Evolutionary conservation across 2,888 invertebrate genomes (phyloP), one percentile per base, ranked within the genome.

Genomic region (Drosophila barbarae): DNA sequence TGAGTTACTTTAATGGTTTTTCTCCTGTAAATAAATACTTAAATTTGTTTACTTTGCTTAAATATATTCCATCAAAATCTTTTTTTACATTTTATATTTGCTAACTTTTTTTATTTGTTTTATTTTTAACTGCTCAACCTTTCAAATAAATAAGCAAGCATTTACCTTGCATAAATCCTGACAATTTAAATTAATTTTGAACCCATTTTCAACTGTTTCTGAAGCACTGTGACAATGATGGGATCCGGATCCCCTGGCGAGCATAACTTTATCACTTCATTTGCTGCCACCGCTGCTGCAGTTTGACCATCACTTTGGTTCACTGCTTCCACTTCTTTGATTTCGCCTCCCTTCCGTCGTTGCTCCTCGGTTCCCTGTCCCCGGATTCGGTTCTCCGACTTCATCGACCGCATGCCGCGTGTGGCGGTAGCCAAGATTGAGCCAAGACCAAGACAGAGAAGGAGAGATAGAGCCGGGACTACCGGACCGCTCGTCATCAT

Each of bases 231-330:
- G 21, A 47, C 36, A 47, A 42, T 54, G 47, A 55, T 70, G 69
- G 65, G 73, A 73, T 76, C 79, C 76, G 65, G 74, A 74, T 76
- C 81, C 78, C 78, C 78, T 63, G 81, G 72, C 73, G 84, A 74
- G 82, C 74, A 77, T 72, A 80, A 83, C 86, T 83, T 85, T 84
- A 85, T 85, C 85, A 85, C 83, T 85, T 85, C 77, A 86, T 85
- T 86, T 84, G 73, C 74, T 77, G 75, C 75, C 60, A 59, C 54
- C 65, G 68, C 66, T 81, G 78, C 68, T 84, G 78, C 83, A 78
- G 75, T 77, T 84, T 76, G 84, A 73, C 77, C 84, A 84, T 74
- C 84, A 80, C 78, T 76, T 83, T 68, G 51, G 61, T 75, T 71
- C 64, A 56, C 56, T 41, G 52, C 41, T 44, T 61, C 70, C 41